Evolutionary conservation across 2,113 vertebrate genomes (phyloP).

Genomic region (human (Homo sapiens)): GRCh38 chr15:45252501-45253000

Average conservation of each 20-base stretch:
- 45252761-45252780: background rate
- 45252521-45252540: background rate
- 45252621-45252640: background rate
- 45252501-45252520: background rate
- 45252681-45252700: background rate
- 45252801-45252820: background rate
- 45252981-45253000: background rate
- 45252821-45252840: background rate
- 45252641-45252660: background rate
- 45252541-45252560: background rate
- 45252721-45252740: background rate
- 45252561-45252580: background rate
- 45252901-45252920: background rate
- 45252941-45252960: background rate
- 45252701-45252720: background rate
- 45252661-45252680: background rate
- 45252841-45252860: background rate
- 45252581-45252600: conserved; percentile 38
- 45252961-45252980: background rate
- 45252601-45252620: background rate
- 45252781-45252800: background rate
- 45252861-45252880: background rate
- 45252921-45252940: background rate
- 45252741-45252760: background rate
- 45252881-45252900: background rate